These are phyloP conservation scores for Heliconius hewitsoni DNA, from an alignment of 1,140 invertebrate genomes.

Conservation along the genomic window DNA sequence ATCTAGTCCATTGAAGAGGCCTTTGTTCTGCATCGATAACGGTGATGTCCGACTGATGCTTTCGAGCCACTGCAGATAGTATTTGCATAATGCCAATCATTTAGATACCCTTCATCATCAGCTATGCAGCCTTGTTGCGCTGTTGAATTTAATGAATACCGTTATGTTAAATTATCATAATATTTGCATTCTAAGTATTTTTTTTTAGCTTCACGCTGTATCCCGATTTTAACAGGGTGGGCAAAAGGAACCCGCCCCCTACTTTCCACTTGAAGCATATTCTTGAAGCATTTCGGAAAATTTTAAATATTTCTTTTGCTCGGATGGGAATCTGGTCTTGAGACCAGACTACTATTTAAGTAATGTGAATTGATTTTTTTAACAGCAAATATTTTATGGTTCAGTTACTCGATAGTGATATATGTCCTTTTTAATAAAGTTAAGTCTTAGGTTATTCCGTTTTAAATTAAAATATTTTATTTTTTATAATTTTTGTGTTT, in stretches of 20 bases:
- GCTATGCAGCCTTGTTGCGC: constrained; percentile 59
- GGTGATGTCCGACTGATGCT: constrained; percentile 51
- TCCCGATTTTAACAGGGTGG: background rate
- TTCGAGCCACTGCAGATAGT: constrained; percentile 57
- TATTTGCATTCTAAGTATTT: background rate
- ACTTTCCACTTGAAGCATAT: no score
- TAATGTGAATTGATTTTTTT: no score
- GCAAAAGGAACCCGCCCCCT: background rate
- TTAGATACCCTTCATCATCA: constrained; percentile 63
- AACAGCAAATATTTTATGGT: no score
- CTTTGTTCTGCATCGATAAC: constrained; percentile 35
- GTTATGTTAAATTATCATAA: constrained; percentile 22
- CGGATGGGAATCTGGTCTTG: no score
- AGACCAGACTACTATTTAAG: no score
- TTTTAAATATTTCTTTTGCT: no score
- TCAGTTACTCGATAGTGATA: no score
- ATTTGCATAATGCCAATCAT: constrained; percentile 70
- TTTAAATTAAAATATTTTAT: no score
- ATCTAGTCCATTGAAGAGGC: constrained; percentile 32
- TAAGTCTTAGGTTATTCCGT: no score
- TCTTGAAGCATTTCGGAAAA: no score
- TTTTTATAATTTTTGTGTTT: no score
- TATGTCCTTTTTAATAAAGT: no score
- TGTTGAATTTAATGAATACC: constrained; percentile 49
- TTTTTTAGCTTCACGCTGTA: background rate